Evolutionary conservation across 1,140 invertebrate genomes (phyloP).

Genomic region (Neotoxoptera formosana): DNA sequence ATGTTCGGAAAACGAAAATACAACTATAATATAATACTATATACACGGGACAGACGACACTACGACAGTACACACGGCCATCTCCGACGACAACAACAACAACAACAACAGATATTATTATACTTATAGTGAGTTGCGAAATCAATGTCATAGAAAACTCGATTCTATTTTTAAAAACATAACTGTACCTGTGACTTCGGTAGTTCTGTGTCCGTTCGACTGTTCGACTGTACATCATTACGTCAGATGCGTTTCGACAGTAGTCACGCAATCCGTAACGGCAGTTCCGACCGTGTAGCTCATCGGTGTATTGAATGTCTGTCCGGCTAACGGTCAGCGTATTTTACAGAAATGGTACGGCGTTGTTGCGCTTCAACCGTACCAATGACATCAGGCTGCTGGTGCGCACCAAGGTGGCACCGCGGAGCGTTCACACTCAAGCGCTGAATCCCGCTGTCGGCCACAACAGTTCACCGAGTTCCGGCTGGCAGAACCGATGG

Average conservation of each 20-base stretch:
- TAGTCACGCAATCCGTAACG: background rate
- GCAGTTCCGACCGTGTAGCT: background rate
- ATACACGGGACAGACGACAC: background rate
- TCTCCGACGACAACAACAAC: background rate
- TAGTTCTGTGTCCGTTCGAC: background rate
- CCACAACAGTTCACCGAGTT: background rate
- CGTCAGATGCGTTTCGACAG: background rate
- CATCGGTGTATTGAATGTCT: constrained; percentile 43
- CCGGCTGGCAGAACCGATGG: constrained; percentile 59
- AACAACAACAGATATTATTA: background rate
- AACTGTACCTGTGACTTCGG: background rate
- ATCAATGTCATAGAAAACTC: background rate
- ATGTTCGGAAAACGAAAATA: background rate
- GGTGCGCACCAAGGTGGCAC: background rate
- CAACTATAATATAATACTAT: background rate
- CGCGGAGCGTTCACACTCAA: constrained; percentile 13
- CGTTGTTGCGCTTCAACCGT: constrained; percentile 32
- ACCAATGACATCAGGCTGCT: constrained; percentile 29
- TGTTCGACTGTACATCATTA: background rate
- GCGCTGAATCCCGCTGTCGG: background rate
- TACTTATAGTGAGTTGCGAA: background rate
- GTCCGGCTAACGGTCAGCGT: constrained; percentile 15
- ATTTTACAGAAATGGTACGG: constrained; percentile 50
- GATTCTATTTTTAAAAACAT: constrained; percentile 28
- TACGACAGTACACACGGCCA: background rate